Conservation (phyloP, 1,140 invertebrate species). For the Schlechtendalia chinensis region DNA sequence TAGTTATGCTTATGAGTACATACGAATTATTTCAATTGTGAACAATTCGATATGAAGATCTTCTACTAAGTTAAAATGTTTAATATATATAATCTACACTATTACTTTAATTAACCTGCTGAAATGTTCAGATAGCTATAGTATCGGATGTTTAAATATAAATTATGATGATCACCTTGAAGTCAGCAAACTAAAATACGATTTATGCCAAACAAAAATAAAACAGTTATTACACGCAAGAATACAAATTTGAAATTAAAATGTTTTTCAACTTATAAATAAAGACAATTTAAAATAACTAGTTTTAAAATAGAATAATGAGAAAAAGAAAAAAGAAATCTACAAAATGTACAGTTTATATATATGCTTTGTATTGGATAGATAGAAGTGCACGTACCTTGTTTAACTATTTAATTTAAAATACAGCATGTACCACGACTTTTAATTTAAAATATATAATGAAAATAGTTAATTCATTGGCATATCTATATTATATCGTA, state of each 20-base stretch:
- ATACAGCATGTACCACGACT: not conserved
- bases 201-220: not conserved
- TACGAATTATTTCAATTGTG: not conserved
- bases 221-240: too few relatives aligned
- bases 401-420: not conserved
- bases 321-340: not conserved
- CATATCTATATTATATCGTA: not conserved
- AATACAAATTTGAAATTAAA: too few relatives aligned
- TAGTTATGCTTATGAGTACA: too few relatives aligned
- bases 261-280: too few relatives aligned
- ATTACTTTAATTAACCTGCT: not conserved
- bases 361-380: not conserved
- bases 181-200: not conserved
- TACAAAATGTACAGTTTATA: not conserved
- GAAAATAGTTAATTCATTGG: not conserved
- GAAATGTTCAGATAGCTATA: too few relatives aligned
- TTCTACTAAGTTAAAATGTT: not conserved
- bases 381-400: not conserved
- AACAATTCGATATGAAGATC: not conserved
- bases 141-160: not conserved
- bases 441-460: slow-evolving; percentile 2
- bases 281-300: not conserved
- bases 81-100: not conserved
- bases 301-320: not conserved
- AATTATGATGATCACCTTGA: not conserved